Evolutionary conservation across 2,888 invertebrate species (phyloP).

Genomic region (Oconnorella tubifera): DNA sequence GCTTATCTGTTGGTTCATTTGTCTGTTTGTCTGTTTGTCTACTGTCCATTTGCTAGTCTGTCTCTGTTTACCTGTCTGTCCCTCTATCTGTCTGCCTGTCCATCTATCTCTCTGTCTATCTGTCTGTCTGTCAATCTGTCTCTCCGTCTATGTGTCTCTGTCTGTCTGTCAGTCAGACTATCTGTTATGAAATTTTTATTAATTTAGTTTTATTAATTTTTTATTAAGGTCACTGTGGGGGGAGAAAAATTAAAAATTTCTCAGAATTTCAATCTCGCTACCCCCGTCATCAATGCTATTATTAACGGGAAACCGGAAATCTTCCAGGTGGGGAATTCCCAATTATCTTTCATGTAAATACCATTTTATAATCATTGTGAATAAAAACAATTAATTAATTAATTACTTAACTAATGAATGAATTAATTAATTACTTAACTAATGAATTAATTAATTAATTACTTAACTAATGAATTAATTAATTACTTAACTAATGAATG

Average conservation of each 20-base stretch:
- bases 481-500: too few species aligned
- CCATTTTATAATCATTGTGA: too few species aligned
- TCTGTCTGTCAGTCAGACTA: background rate
- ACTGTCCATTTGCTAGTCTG: background rate
- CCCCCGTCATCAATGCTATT: conserved; percentile 34
- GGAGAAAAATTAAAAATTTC: conserved; percentile 48
- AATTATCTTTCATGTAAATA: too few species aligned
- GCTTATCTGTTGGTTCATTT: too few species aligned
- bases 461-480: too few species aligned
- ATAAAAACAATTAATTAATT: too few species aligned
- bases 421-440: too few species aligned
- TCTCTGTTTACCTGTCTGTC: too few species aligned
- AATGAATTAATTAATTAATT: too few species aligned
- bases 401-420: too few species aligned
- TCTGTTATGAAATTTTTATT: background rate
- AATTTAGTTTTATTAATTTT: background rate
- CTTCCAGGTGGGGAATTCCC: conserved; percentile 35
- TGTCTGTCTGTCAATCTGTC: background rate
- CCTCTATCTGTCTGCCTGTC: background rate
- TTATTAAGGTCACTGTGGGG: conserved; percentile 29
- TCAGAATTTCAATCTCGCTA: conserved; percentile 38
- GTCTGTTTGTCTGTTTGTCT: background rate
- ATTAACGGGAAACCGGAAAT: conserved; percentile 37
- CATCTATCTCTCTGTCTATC: too few species aligned
- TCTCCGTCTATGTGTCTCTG: background rate